Conservation (phyloP, 2,113 vertebrate genomes). For the Ptyas mucosa region DNA sequence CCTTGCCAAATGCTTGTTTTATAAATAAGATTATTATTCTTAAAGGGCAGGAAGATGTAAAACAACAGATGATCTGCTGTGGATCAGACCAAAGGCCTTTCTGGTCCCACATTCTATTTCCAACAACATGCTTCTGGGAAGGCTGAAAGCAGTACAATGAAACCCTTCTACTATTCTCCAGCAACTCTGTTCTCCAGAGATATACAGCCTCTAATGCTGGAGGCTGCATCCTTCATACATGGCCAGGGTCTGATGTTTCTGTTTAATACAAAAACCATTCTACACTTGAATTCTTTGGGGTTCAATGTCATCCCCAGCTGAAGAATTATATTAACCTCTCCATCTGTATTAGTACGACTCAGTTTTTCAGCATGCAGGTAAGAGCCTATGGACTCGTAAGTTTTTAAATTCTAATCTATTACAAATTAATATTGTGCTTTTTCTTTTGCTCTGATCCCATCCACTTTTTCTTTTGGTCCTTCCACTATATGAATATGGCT, state of each 20-base stretch:
- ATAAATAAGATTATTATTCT: conserved; percentile 50
- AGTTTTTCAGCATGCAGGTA: neutral
- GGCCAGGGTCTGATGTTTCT: neutral
- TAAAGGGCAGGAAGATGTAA: conserved; percentile 7
- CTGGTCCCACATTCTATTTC: neutral
- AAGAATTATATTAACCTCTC: conserved; percentile 39
- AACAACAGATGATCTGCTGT: neutral
- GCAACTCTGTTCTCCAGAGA: neutral
- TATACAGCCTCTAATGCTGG: neutral
- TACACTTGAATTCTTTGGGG: neutral
- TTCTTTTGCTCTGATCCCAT: neutral
- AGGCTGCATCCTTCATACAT: neutral
- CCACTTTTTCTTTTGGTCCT: neutral
- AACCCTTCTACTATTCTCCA: conserved; percentile 36
- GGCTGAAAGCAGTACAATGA: neutral
- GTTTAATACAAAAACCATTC: neutral
- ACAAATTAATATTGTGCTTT: neutral
- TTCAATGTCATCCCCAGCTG: conserved; percentile 41
- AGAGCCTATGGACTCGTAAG: no score
- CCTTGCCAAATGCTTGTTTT: conserved; percentile 59
- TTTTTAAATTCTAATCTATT: neutral
- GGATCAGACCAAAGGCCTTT: neutral
- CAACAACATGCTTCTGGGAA: neutral
- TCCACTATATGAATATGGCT: neutral
- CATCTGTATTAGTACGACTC: neutral